Evolutionary conservation across 1,140 invertebrate genomes (phyloP).

Genomic region (Dinothrombium tinctorium): DNA sequence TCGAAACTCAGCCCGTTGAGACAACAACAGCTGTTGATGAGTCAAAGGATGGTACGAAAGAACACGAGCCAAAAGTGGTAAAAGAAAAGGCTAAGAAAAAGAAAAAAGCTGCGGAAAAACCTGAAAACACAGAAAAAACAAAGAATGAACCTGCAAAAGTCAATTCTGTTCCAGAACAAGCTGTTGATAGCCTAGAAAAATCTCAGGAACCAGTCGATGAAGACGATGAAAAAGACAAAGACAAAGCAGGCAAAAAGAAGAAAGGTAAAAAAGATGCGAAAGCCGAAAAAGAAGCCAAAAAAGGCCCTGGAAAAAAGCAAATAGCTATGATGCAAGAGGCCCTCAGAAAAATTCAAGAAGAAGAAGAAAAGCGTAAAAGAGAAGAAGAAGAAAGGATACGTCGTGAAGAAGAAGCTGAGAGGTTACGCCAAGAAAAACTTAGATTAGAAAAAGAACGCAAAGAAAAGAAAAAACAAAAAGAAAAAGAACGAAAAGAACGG

Average conservation of each 20-base stretch:
- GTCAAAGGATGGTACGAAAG: not conserved
- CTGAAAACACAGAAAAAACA: not conserved
- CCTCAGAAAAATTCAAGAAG: conserved; percentile 44
- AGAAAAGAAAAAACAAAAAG: conserved; percentile 72
- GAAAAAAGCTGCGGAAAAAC: not conserved
- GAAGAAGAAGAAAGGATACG: conserved; percentile 57
- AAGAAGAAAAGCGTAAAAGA: conserved; percentile 32
- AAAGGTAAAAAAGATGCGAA: conserved; percentile 10
- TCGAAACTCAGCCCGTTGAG: not conserved
- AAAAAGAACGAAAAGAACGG: conserved; percentile 76
- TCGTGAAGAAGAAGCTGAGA: conserved; percentile 35
- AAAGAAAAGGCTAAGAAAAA: not conserved
- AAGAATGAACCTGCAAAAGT: too few species aligned
- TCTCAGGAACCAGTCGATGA: not conserved
- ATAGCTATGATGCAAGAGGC: conserved; percentile 10
- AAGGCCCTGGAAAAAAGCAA: conserved; percentile 8
- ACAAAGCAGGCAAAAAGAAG: conserved; percentile 15
- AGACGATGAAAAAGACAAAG: not conserved
- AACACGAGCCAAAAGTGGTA: not conserved
- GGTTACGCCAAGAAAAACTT: conserved; percentile 24
- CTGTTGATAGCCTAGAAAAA: too few species aligned
- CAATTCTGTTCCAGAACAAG: too few species aligned
- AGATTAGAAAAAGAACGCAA: conserved; percentile 48
- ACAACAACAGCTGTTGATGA: not conserved
- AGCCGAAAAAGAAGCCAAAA: conserved; percentile 12